Base-by-base conservation (phyloP, 2,888 invertebrate genomes). In the Trachelus iudaicus region DNA sequence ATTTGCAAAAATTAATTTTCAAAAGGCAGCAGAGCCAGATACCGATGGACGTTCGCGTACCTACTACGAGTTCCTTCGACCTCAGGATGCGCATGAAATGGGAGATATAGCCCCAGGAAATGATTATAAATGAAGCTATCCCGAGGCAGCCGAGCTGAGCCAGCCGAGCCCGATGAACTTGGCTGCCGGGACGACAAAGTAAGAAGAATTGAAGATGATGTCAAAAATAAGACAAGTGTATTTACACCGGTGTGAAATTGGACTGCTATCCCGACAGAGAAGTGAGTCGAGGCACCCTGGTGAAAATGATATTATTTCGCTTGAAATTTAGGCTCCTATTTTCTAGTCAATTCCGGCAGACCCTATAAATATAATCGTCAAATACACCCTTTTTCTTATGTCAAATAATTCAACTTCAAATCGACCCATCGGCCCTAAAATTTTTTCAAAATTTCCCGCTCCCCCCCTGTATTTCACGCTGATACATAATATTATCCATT, bases 51-150 rank as follows among this genome's bases (percentile, higher is more conserved):
- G 69, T 75, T 34, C 73, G n/a, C 34, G 30, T 77, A 34, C 77
- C 73, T 33, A 15, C 31, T 56, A 71, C 23, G 69, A 34, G 35
- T 34, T 37, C 73, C 37, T 68, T 31, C 34, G 69, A 73, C 69
- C 69, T 69, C 34, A 68, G 37, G 69, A 76, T 40, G 78, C 73
- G 81, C 83, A 81, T 80, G 82, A 82, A 85, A 83, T 82, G 85
- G 82, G 85, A 86, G 88, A 89, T 89, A 85, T 87, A 88, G 86
- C 86, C 86, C 81, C 85, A 80, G 87, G 87, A 89, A 90, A 90
- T 90, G 89, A 90, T 90, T 90, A 90, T 89, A 90, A 90, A 90
- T 90, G 90, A 90, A 90, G 87, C 89, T 86, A 88, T 88, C 89
- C 85, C 81, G 82, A 81, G 81, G 76, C 73, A 81, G 83, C 80